phyloP scores from a whole-genome alignment of 2,113 vertebrate genomes.

The Orientallactaga bullata region DNA sequence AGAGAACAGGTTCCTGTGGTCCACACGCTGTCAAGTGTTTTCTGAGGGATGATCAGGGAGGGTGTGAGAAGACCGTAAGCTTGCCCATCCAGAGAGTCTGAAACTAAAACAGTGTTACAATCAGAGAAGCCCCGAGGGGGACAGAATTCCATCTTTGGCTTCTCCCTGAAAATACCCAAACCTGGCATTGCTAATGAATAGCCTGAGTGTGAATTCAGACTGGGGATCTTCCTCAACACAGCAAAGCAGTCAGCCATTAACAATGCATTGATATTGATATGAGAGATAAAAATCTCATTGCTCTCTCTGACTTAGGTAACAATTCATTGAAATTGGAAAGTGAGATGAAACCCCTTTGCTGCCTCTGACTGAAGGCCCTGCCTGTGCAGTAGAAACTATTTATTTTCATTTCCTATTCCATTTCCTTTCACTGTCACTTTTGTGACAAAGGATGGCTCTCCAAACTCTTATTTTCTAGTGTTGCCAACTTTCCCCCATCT shows the following conservation, averaged over 20 bases:
- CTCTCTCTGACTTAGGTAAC: neutral
- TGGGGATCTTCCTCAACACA: neutral
- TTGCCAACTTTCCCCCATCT: conserved; percentile 19
- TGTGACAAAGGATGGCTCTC: conserved; percentile 56
- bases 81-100: neutral
- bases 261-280: conserved; percentile 32
- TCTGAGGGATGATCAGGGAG: neutral
- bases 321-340: conserved; percentile 51
- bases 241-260: neutral
- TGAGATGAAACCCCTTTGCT: conserved; percentile 28
- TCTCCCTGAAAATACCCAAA: neutral
- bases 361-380: conserved; percentile 29
- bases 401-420: conserved; percentile 53
- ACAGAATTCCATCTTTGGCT: neutral
- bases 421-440: conserved; percentile 42
- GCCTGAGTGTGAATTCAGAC: conserved; percentile 1
- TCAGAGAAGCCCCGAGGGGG: neutral
- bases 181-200: neutral
- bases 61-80: too few relatives aligned
- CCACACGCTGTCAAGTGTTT: neutral
- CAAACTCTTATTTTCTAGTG: conserved; percentile 53
- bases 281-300: conserved; percentile 36
- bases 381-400: conserved; percentile 26
- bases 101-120: neutral
- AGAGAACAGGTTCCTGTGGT: neutral